These are phyloP conservation scores for Struthidea cinerea DNA, from an alignment of 2,113 vertebrate species.

Conservation along the genomic window DNA sequence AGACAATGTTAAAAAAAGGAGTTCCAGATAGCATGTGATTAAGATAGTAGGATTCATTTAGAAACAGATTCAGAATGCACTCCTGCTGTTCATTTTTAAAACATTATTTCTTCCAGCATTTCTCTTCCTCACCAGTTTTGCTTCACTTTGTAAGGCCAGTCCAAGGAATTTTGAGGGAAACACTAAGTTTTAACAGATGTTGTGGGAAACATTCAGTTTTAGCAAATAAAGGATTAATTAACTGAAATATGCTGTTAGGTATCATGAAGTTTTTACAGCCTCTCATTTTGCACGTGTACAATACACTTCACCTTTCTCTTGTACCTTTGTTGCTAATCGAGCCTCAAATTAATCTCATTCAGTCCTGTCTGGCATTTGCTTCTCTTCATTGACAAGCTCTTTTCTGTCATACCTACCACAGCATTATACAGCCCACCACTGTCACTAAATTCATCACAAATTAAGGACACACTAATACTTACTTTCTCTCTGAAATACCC, in stretches of 20 bases:
- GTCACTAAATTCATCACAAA: background rate
- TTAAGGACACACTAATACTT: background rate
- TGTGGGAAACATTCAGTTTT: background rate
- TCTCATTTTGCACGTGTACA: background rate
- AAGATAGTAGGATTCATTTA: background rate
- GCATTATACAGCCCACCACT: background rate
- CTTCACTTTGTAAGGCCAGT: fast-evolving
- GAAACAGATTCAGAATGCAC: background rate
- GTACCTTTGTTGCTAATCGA: background rate
- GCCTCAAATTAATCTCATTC: background rate
- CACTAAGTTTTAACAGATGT: background rate
- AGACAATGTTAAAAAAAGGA: background rate
- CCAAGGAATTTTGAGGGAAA: background rate
- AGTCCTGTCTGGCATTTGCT: background rate
- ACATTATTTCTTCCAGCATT: background rate
- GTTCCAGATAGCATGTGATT: background rate
- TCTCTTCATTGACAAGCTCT: background rate
- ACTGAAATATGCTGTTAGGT: background rate
- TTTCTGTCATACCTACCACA: background rate
- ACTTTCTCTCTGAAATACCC: background rate
- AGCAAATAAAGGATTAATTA: background rate
- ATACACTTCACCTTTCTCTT: background rate
- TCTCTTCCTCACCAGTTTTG: background rate
- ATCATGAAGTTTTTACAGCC: background rate
- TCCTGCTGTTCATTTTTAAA: background rate